Base-by-base conservation (phyloP, 2,797 vertebrate genomes). In the Lutjanus campechanus region DNA sequence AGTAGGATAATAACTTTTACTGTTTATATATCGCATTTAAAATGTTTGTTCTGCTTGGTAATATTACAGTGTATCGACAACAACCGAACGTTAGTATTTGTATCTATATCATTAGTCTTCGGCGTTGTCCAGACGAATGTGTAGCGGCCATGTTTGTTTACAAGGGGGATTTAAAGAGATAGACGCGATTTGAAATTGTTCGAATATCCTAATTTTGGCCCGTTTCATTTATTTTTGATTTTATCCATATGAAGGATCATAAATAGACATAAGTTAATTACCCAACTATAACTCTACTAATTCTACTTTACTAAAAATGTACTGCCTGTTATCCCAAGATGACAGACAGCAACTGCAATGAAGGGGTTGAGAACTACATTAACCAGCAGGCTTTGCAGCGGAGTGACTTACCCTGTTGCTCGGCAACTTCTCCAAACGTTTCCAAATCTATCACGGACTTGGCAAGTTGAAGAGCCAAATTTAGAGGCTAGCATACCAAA, bases 371-470 rank as follows among this genome's bases (percentile, higher is more conserved):
- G 6, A 70, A 87, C 83, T 69, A 20, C 73, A 77, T 80, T 87
- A 80, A 19, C 88, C 82, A 75, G 19, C 36, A 81, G 20, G 62
- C 73, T 72, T 69, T 75, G 83, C 58, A n/a, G 58, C 4, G 1
- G 7, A 7, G 9, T 46, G 7, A 10, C 40, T n/a, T 50, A 7
- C 1, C n/a, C 2, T 2, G 88, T 89, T 76, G 79, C 91, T 4
- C 43, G n/a, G 89, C 82, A 91, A 91, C 89, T 25, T n/a, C 12
- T 25, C 68, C 25, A 65, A 68, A 84, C 78, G 29, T 36, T 36
- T 36, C 29, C 29, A 2, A 36, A 36, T 36, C 29, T 53, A 17
- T 66, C 75, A 78, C 64, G 53, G 29, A 51, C 56, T 9, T 13
- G 0, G 9, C 0, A 8, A 22, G 8, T 2, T 53, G 11, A 12